These are phyloP conservation scores for Pipra filicauda DNA, from an alignment of 2,113 vertebrate species.

Conservation along the genomic window DNA sequence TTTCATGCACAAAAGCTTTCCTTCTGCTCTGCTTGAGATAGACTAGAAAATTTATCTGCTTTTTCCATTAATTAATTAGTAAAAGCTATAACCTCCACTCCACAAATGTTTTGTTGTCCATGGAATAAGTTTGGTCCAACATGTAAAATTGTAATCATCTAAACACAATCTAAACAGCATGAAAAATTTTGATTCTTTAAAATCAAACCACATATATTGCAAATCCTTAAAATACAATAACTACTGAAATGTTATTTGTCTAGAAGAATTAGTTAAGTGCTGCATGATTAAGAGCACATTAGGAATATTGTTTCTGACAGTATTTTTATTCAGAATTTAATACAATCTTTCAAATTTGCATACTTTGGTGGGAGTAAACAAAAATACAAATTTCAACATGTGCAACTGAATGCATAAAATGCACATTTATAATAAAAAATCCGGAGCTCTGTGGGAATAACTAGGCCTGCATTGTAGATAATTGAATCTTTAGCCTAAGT, in stretches of 20 bases:
- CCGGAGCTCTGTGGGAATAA: neutral
- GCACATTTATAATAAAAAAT: neutral
- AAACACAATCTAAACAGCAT: neutral
- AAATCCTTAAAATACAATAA: neutral
- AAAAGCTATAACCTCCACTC: neutral
- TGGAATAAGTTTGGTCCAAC: neutral
- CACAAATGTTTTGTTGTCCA: neutral
- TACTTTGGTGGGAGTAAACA: neutral
- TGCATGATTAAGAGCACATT: neutral
- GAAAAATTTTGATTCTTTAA: neutral
- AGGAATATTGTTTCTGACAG: neutral
- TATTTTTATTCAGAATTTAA: neutral
- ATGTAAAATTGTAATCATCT: neutral
- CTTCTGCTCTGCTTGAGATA: neutral
- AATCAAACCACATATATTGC: neutral
- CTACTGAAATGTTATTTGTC: neutral
- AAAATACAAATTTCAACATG: neutral
- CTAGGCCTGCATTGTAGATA: neutral
- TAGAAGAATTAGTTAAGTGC: neutral
- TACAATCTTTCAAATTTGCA: neutral
- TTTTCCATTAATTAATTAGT: neutral
- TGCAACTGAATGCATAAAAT: neutral
- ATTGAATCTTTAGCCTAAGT: neutral
- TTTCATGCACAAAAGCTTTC: neutral
- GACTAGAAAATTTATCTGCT: neutral